These are phyloP conservation scores for Poeciliopsis turrubarensis DNA, from an alignment of 2,113 vertebrate species.

Conservation along the genomic window DNA sequence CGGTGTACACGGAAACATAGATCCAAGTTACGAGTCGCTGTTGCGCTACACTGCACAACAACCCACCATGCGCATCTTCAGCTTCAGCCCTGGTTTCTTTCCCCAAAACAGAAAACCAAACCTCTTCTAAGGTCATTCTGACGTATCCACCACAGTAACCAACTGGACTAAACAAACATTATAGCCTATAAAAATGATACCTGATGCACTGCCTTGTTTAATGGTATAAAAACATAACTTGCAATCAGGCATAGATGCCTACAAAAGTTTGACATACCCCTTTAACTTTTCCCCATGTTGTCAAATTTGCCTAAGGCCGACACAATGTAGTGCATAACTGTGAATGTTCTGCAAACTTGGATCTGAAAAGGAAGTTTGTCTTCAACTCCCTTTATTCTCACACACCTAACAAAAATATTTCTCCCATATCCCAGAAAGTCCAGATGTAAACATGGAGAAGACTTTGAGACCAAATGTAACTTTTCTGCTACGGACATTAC, in stretches of 20 bases:
- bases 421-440: neutral
- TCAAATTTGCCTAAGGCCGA: neutral
- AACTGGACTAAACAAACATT: neutral
- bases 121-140: conserved; percentile 3
- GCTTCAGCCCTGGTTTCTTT: neutral
- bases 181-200: neutral
- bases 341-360: neutral
- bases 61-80: conserved; percentile 5
- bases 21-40: conserved; percentile 4
- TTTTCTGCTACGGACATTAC: neutral
- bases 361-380: neutral
- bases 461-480: neutral
- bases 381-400: neutral
- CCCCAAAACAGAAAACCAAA: no score
- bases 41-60: conserved; percentile 10
- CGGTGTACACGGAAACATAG: conserved; percentile 94
- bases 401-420: neutral
- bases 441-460: neutral
- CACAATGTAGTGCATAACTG: neutral
- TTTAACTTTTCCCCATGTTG: neutral
- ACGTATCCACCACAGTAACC: neutral
- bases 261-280: neutral
- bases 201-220: neutral
- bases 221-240: neutral
- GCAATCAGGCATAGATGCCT: no score